Conservation (phyloP, 1,140 invertebrate genomes). For the Zaprionus capensis region DNA sequence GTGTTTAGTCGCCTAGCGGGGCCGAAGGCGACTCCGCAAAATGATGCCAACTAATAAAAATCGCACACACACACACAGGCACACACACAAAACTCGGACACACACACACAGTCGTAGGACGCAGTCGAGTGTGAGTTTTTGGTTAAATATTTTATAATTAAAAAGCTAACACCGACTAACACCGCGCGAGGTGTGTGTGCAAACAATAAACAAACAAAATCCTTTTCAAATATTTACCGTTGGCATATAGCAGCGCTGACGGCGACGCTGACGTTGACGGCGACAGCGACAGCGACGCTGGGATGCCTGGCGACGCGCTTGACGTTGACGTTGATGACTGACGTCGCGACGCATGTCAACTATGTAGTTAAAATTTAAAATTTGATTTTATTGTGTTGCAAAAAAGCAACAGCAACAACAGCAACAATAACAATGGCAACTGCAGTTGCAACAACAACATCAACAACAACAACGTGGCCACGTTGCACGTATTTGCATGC, state of each 20-base stretch:
- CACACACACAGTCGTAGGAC: constrained; percentile 13
- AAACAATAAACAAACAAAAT: constrained; percentile 84
- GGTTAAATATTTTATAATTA: constrained; percentile 84
- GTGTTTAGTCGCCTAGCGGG: constrained; percentile 71
- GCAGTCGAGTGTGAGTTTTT: constrained; percentile 81
- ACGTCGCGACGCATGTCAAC: constrained; percentile 23
- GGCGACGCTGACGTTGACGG: constrained; percentile 35
- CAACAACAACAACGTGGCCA: neutral
- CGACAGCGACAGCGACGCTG: constrained; percentile 30
- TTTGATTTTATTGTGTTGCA: constrained; percentile 69
- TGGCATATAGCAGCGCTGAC: constrained; percentile 71
- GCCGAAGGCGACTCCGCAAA: constrained; percentile 25
- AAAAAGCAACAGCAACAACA: constrained; percentile 24
- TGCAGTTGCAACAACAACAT: constrained; percentile 22
- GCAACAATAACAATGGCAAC: constrained; percentile 17
- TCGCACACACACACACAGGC: constrained; percentile 7
- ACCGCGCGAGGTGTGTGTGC: constrained; percentile 82
- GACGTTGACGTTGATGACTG: constrained; percentile 11
- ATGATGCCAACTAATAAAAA: constrained; percentile 63
- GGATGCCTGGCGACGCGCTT: constrained; percentile 1
- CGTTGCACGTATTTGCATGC: constrained; percentile 48
- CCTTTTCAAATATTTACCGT: constrained; percentile 84
- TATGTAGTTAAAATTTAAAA: constrained; percentile 63
- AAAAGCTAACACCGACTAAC: constrained; percentile 84
- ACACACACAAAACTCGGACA: constrained; percentile 6